phyloP scores from a whole-genome alignment of 2,113 vertebrate genomes.

The Lathamus discolor region DNA sequence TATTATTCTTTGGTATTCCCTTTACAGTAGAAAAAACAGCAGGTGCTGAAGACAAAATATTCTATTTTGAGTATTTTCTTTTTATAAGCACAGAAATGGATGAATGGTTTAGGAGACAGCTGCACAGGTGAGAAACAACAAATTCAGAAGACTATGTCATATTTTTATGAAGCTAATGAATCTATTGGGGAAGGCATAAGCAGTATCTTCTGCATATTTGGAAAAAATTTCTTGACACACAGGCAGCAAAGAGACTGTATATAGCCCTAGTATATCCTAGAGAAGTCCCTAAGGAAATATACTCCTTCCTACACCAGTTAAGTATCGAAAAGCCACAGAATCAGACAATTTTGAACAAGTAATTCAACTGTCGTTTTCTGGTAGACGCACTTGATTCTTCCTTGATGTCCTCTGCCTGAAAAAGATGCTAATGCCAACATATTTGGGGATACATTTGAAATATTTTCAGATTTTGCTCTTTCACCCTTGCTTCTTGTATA shows the following conservation, averaged over 20 bases:
- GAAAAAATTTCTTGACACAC: neutral
- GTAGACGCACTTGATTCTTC: neutral
- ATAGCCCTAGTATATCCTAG: neutral
- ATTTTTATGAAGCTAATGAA: neutral
- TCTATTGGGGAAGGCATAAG: neutral
- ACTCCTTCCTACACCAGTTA: neutral
- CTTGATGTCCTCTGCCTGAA: neutral
- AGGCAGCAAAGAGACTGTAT: neutral
- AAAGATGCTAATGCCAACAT: neutral
- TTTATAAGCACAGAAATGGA: neutral
- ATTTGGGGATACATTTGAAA: neutral
- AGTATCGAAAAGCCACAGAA: neutral
- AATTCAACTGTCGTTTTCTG: neutral
- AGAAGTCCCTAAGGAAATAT: neutral
- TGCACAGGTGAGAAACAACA: neutral
- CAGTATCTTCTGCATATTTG: neutral
- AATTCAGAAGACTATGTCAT: neutral
- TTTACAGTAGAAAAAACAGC: neutral
- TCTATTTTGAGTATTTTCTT: neutral
- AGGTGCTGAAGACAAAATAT: neutral
- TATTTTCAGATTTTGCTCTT: neutral
- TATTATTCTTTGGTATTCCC: neutral
- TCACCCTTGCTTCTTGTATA: neutral
- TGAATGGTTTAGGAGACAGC: neutral
- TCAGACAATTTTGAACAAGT: neutral